Percentiles rank a stretch among this genome's conserved stretches.
Evolutionary conservation across 2,888 invertebrate species (phyloP).

Genomic region (Tupiocoris notatus): DNA sequence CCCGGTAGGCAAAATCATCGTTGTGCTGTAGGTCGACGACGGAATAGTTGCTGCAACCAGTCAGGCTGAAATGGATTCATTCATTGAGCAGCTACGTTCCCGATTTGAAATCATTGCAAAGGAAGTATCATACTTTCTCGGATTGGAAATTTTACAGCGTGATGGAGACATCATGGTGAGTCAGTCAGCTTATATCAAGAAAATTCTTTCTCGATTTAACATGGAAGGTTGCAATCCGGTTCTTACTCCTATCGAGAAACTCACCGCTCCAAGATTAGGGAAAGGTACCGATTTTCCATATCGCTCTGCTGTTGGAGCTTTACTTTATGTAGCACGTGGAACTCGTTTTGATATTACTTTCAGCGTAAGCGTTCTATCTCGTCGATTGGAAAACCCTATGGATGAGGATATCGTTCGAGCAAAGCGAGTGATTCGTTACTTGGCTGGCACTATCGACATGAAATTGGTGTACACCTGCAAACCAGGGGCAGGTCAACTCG

Average conservation of each 20-base stretch:
- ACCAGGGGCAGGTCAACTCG: conserved; percentile 23
- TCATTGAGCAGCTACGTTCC: conserved; percentile 12
- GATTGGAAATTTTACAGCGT: not conserved
- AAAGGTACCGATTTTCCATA: conserved; percentile 28
- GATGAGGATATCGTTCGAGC: conserved; percentile 4
- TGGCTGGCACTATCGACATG: conserved; percentile 26
- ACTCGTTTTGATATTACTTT: conserved; percentile 27
- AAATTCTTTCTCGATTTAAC: conserved; percentile 3
- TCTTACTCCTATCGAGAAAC: not conserved
- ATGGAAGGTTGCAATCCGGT: conserved; percentile 2
- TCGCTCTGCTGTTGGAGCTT: conserved; percentile 14
- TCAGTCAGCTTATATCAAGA: conserved; percentile 8
- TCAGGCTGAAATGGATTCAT: conserved; percentile 5
- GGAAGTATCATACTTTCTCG: conserved; percentile 16
- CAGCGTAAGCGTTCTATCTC: conserved; percentile 16
- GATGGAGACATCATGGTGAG: conserved; percentile 1
- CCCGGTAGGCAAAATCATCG: not conserved
- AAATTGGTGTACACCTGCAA: conserved; percentile 20
- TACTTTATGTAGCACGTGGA: conserved; percentile 21
- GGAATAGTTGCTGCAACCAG: conserved; percentile 16
- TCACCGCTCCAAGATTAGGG: conserved; percentile 7
- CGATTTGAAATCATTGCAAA: conserved; percentile 14
- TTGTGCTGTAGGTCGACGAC: conserved; percentile 25
- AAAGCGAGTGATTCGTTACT: conserved; percentile 13
- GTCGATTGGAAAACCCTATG: conserved; percentile 16